These are phyloP conservation scores for Tachina fera DNA, from an alignment of 2,888 invertebrate genomes.

Conservation along the genomic window DNA sequence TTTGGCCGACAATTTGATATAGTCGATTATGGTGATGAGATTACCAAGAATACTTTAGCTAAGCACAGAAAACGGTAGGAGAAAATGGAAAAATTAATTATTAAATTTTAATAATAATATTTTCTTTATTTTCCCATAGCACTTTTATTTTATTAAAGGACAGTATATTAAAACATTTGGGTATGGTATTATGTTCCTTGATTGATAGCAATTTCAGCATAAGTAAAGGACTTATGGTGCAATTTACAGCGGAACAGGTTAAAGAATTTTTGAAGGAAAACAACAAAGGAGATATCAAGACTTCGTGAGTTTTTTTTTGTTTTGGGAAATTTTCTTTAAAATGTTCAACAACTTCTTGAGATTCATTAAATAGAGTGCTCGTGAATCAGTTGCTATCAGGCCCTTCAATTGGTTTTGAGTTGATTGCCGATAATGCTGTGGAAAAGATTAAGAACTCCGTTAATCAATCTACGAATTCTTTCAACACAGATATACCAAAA, in stretches of 20 bases:
- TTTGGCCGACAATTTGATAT: constrained; percentile 90
- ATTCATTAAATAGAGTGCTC: constrained; percentile 73
- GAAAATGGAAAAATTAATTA: background rate
- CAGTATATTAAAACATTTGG: constrained; percentile 87
- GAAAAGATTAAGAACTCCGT: constrained; percentile 77
- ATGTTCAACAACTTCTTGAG: background rate
- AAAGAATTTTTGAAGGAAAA: constrained; percentile 85
- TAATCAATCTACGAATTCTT: constrained; percentile 73
- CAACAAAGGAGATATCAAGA: constrained; percentile 85
- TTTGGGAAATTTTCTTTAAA: background rate
- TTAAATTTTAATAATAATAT: background rate
- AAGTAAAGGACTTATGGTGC: constrained; percentile 89
- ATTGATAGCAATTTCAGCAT: constrained; percentile 86
- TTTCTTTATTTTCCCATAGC: constrained; percentile 81
- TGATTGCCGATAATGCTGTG: constrained; percentile 81
- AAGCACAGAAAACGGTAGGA: constrained; percentile 87
- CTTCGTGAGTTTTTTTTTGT: constrained; percentile 85
- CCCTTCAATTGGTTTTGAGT: constrained; percentile 79
- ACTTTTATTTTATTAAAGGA: constrained; percentile 92
- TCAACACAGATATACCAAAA: constrained; percentile 73
- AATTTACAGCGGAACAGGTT: constrained; percentile 87
- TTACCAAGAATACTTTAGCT: constrained; percentile 84
- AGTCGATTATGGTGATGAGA: constrained; percentile 88
- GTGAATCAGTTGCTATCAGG: constrained; percentile 78
- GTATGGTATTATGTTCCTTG: constrained; percentile 89